phyloP scores from a whole-genome alignment of 1,140 invertebrate genomes.

The Rhopalosiphum padi region DNA sequence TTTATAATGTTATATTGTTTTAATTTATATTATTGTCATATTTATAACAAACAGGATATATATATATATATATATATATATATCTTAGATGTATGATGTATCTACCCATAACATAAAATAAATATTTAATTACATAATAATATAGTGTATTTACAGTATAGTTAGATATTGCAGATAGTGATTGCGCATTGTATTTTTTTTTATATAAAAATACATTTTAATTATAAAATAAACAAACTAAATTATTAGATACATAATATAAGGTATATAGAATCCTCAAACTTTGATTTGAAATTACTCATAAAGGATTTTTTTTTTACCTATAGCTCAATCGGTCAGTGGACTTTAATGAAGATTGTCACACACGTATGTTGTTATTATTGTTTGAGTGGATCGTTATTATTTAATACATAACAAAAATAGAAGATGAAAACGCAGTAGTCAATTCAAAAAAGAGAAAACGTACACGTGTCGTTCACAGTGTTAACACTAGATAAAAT shows the following conservation, averaged over 20 bases:
- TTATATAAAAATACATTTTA: background rate
- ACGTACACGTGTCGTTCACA: conserved; percentile 33
- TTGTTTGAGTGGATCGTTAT: background rate
- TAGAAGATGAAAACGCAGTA: conserved; percentile 43
- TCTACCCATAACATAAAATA: background rate
- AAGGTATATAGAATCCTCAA: background rate
- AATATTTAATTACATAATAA: background rate
- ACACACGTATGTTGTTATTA: conserved; percentile 24
- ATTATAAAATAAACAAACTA: background rate
- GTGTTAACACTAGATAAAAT: conserved; percentile 23
- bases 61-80: too few relatives aligned
- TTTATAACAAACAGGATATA: too few relatives aligned
- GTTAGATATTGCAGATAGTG: too few relatives aligned
- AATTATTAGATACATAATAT: background rate
- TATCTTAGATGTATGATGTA: too few relatives aligned
- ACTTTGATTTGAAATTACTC: background rate
- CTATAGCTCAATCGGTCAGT: background rate
- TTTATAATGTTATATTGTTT: too few relatives aligned
- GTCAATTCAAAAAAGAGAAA: conserved; percentile 45
- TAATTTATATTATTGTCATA: too few relatives aligned
- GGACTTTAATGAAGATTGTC: conserved; percentile 15
- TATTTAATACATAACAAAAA: conserved; percentile 40
- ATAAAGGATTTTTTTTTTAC: background rate
- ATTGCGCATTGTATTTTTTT: background rate
- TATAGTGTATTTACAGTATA: background rate